Evolutionary conservation across 2,888 invertebrate genomes (phyloP).

Genomic region (Notodonta dromedarius): DNA sequence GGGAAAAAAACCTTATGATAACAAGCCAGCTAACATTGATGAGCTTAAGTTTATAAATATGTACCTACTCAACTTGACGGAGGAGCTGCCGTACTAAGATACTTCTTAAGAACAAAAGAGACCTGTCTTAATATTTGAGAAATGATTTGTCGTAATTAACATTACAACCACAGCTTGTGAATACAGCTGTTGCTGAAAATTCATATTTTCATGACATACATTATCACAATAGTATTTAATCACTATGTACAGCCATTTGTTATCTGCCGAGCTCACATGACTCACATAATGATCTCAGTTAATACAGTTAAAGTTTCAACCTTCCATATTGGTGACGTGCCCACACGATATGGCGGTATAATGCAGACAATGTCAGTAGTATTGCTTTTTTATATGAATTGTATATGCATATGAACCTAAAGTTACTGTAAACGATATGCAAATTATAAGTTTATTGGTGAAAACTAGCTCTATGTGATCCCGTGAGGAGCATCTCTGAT

Average conservation of each 20-base stretch:
- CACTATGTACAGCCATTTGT: neutral
- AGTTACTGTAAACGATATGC: no score
- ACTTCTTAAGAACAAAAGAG: no score
- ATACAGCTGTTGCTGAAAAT: slow-evolving; percentile 17
- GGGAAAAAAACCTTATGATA: no score
- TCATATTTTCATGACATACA: slow-evolving; percentile 5
- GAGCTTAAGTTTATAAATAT: no score
- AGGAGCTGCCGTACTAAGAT: no score
- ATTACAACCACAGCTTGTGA: slow-evolving; percentile 1
- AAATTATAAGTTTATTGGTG: no score
- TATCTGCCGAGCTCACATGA: slow-evolving; percentile 35
- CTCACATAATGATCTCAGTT: slow-evolving; percentile 62
- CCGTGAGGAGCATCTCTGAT: no score
- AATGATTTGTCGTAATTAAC: neutral
- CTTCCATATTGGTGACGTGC: slow-evolving; percentile 53
- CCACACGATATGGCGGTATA: slow-evolving; percentile 10
- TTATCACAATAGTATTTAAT: slow-evolving; percentile 24
- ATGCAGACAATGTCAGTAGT: slow-evolving; percentile 7
- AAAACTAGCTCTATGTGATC: no score
- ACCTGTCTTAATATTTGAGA: neutral
- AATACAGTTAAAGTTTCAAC: slow-evolving; percentile 63
- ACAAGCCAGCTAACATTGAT: no score
- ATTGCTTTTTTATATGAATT: no score
- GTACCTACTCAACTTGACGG: no score
- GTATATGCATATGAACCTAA: no score